Evolutionary conservation across 2,888 invertebrate genomes (phyloP), one percentile per base, ranked within the genome.

Genomic region (Amaurobius ferox): DNA sequence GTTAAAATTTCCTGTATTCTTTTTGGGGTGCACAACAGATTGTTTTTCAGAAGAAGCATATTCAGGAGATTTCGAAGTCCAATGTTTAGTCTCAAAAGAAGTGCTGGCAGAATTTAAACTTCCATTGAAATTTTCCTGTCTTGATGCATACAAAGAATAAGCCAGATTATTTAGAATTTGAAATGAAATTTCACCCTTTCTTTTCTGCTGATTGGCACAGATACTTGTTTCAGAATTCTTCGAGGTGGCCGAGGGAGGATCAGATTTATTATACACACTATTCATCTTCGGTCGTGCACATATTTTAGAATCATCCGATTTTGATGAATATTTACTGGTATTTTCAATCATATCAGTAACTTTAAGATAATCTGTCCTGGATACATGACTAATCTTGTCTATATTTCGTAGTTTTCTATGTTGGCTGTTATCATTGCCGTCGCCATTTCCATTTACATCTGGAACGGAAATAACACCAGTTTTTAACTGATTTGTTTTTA

Each of bases 341-440:
- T 9, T 55, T 55, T 55, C 23, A 23, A 23, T 3, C 1, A 23
- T 11, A 55, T 44, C n/a, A 23, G 19, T 16, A 55, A 11, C 19
- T 5, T 35, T 5, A 16, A 16, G 6, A 2, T 44, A 7, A 44
- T 44, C 44, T 44, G 2, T 44, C 16, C 2, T 1, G 29, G 29
- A 9, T 2, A 16, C 29, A 30, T 64, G 16, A 29, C 13, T 29
- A 5, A 9, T 29, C 29, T 2, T 44, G 2, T 44, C 16, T 23
- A 11, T 23, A 23, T 55, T 19, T 16, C 19, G 5, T 44, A 44
- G 5, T 55, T 23, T 23, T n/a, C 68, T 30, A 19, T 74, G 61
- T 26, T 80, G 80, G 29, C 80, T 80, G 7, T 80, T 80, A 26
- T 80, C 80, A 61, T 80, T 80, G 13, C 74, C 74, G 68, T 80